phyloP scores from a whole-genome alignment of 2,888 invertebrate genomes.

The Thumatha senex region DNA sequence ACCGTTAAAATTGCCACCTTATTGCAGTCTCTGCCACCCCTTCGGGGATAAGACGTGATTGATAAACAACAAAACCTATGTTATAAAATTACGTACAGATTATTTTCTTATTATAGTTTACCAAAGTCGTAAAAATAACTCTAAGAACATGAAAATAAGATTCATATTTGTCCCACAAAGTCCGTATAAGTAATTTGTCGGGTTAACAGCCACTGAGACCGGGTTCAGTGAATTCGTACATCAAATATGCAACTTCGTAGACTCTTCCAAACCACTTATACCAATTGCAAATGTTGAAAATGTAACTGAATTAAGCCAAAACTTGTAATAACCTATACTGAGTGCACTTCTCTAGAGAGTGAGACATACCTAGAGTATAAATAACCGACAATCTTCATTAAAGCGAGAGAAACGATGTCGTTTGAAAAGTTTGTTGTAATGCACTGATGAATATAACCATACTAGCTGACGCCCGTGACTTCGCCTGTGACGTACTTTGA shows the following conservation, averaged over 20 bases:
- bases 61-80: too few relatives aligned
- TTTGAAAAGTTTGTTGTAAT: conserved; percentile 10
- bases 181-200: conserved; percentile 16
- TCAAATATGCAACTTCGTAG: conserved; percentile 61
- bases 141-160: conserved; percentile 18
- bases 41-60: too few relatives aligned
- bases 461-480: too few relatives aligned
- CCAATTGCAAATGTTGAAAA: conserved; percentile 56
- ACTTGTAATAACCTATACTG: conserved; percentile 25
- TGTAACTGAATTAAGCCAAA: conserved; percentile 22
- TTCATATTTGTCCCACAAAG: conserved; percentile 15
- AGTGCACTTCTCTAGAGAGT: conserved; percentile 7
- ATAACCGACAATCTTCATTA: conserved; percentile 14
- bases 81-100: conserved; percentile 21
- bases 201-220: conserved; percentile 19
- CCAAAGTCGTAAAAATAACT: conserved; percentile 18
- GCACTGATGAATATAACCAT: not conserved
- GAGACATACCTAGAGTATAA: conserved; percentile 3
- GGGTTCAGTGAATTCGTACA: conserved; percentile 44
- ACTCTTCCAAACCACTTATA: conserved; percentile 55
- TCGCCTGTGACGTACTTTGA: too few relatives aligned
- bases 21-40: too few relatives aligned
- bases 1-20: too few relatives aligned
- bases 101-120: conserved; percentile 44
- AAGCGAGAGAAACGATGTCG: not conserved